Percentiles rank a stretch among this genome's conserved stretches.
Conservation (phyloP, 1,140 invertebrate species). For the Nasonia vitripennis region DNA sequence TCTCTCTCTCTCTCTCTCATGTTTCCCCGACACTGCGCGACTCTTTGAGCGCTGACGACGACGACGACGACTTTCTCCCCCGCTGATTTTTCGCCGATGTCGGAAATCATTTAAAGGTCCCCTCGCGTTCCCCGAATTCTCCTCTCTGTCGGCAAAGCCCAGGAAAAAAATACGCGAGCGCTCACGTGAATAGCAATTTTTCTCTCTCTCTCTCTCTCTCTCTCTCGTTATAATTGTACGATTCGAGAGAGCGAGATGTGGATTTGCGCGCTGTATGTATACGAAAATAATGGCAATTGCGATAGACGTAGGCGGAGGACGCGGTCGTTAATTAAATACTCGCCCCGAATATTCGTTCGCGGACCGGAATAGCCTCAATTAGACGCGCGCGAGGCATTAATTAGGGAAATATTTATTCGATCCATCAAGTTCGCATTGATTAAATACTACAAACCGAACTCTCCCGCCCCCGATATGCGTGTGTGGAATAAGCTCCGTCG, state of each 20-base stretch:
- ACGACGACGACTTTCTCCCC: background rate
- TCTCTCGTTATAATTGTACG: no score
- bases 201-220: no score
- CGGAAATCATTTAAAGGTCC: slow-evolving; percentile 2
- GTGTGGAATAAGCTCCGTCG: background rate
- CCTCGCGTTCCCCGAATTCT: background rate
- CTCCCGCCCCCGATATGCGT: background rate
- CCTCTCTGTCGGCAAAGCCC: background rate
- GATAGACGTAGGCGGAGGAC: no score
- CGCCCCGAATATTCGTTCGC: background rate
- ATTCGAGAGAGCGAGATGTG: no score
- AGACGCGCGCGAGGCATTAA: slow-evolving; percentile 4
- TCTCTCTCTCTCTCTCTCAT: no score
- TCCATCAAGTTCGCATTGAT: slow-evolving; percentile 12
- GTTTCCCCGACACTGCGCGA: background rate
- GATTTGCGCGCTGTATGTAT: no score
- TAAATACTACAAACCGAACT: slow-evolving; percentile 5
- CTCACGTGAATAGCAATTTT: slow-evolving; percentile 18
- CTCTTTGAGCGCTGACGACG: no score
- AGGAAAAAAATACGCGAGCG: no score
- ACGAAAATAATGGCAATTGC: no score
- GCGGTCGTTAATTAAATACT: no score
- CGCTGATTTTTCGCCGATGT: background rate
- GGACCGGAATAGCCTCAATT: background rate
- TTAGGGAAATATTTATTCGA: slow-evolving; percentile 30